These are phyloP conservation scores for Steatocranus sp. DNA, from an alignment of 2,797 vertebrate genomes.

Conservation along the genomic window DNA sequence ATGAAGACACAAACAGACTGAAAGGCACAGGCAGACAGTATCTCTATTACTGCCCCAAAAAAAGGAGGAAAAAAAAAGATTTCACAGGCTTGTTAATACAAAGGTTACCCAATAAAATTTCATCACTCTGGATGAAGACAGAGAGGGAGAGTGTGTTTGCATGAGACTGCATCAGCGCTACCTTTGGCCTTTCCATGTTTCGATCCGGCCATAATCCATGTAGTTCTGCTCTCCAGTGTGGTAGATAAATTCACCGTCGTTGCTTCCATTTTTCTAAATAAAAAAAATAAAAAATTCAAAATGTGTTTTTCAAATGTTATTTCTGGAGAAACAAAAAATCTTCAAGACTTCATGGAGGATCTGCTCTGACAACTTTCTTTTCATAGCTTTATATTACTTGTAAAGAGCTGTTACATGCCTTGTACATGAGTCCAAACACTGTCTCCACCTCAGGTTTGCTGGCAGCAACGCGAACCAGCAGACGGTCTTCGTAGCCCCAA, in stretches of 20 bases:
- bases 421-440: conserved; percentile 77
- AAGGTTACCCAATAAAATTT: neutral
- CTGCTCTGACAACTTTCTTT: neutral
- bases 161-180: conserved; percentile 20
- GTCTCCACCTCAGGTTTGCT: conserved; percentile 49
- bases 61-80: neutral
- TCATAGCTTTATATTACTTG: neutral
- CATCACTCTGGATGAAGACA: conserved; percentile 4
- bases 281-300: conserved; percentile 13
- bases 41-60: neutral
- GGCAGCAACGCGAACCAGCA: conserved; percentile 28
- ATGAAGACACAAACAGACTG: neutral
- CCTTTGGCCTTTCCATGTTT: conserved; percentile 77
- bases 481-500: conserved; percentile 75
- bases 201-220: conserved; percentile 74
- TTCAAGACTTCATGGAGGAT: neutral
- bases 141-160: neutral
- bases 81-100: neutral
- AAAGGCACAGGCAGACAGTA: neutral
- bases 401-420: conserved; percentile 43
- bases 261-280: conserved; percentile 74
- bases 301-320: neutral
- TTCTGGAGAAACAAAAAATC: neutral
- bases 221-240: conserved; percentile 75
- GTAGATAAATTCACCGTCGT: conserved; percentile 73